These are phyloP conservation scores for Archips crataeganus DNA, from an alignment of 2,888 invertebrate genomes.

Conservation along the genomic window DNA sequence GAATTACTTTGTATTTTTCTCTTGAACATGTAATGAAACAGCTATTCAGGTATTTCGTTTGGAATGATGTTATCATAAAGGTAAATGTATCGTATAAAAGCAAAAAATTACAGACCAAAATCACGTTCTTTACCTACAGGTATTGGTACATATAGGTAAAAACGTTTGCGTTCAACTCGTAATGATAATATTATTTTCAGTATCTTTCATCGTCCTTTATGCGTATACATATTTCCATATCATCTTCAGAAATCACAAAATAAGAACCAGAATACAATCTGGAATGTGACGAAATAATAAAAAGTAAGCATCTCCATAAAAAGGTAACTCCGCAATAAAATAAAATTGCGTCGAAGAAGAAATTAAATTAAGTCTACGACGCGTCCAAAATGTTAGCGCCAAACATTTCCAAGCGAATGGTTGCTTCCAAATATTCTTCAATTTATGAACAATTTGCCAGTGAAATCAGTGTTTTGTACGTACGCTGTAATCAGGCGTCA, in stretches of 20 bases:
- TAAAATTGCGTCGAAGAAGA: conserved; percentile 52
- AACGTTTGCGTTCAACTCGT: background rate
- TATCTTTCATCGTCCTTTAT: background rate
- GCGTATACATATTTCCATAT: background rate
- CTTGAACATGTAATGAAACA: background rate
- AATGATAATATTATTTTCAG: background rate
- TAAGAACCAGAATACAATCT: conserved; percentile 37
- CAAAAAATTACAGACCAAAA: background rate
- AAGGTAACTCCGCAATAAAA: conserved; percentile 57
- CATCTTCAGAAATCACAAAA: conserved; percentile 11
- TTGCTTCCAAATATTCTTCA: conserved; percentile 50
- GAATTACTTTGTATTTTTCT: background rate
- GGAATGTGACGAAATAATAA: conserved; percentile 53
- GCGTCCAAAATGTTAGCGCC: conserved; percentile 51
- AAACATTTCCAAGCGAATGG: conserved; percentile 47
- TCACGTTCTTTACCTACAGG: background rate
- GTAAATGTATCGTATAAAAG: background rate
- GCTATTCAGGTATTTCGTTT: background rate
- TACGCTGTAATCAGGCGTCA: conserved; percentile 37
- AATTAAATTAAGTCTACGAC: conserved; percentile 59
- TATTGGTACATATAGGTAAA: too few relatives aligned
- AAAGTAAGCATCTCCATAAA: conserved; percentile 52
- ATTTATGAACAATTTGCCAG: conserved; percentile 39
- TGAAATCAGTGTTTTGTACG: conserved; percentile 29
- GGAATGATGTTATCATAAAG: background rate